Conservation (phyloP, 2,113 vertebrate genomes). For the Ariopsis seemanni region DNA sequence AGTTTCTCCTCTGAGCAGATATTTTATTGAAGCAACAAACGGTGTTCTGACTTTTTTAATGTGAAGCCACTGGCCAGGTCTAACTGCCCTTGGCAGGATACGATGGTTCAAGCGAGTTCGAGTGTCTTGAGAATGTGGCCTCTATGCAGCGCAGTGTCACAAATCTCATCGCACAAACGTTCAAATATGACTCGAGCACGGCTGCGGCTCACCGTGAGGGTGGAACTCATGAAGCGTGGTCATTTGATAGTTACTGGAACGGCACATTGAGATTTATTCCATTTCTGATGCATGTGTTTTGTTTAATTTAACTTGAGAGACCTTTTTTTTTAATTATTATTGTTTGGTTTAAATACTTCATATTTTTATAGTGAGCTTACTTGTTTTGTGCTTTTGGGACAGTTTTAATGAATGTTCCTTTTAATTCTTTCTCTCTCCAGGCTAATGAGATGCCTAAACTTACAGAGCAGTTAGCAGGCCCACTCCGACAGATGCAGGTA, state of each 20-base stretch:
- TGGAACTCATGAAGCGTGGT: no score
- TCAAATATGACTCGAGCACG: not conserved
- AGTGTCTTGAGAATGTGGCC: not conserved
- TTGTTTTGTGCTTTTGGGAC: not conserved
- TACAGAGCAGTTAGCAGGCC: slow-evolving; percentile 92
- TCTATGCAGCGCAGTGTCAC: not conserved
- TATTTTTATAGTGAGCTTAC: not conserved
- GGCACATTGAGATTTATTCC: not conserved
- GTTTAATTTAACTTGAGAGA: not conserved
- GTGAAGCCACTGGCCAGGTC: not conserved
- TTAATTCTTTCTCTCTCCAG: slow-evolving; percentile 61
- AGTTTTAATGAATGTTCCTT: not conserved
- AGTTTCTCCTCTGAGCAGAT: not conserved
- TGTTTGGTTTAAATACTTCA: not conserved
- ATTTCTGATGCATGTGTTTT: not conserved
- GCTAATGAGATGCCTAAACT: slow-evolving; percentile 95
- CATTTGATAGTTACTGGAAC: not conserved
- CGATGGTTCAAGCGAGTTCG: not conserved
- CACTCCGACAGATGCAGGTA: slow-evolving; percentile 98
- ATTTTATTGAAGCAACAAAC: not conserved
- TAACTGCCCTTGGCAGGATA: not conserved
- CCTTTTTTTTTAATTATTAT: not conserved
- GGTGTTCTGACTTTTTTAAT: not conserved
- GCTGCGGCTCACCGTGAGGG: not conserved
- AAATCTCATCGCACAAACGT: not conserved